Conservation (phyloP, 2,113 vertebrate species). For the Eurystomus gularis region DNA sequence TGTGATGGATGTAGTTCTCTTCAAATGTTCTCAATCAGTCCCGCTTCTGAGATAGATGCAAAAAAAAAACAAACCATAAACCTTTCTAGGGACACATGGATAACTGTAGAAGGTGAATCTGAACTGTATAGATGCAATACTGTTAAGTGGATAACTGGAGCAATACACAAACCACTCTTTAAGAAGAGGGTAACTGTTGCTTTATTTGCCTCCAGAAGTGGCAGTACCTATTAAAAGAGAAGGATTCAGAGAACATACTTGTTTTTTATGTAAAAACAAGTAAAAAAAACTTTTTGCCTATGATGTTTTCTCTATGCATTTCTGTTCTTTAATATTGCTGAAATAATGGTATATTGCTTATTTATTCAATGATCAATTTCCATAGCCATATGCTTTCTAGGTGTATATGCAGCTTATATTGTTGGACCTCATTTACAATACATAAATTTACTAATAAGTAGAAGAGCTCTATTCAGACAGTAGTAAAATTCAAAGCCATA, state of each 20-base stretch:
- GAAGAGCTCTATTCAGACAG: neutral
- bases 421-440: conserved; percentile 4
- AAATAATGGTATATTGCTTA: neutral
- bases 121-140: neutral
- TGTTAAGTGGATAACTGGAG: neutral
- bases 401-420: neutral
- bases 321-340: neutral
- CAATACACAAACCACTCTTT: neutral
- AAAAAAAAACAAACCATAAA: neutral
- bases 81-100: neutral
- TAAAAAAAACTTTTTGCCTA: neutral
- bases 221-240: neutral
- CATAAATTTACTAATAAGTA: neutral
- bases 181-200: neutral
- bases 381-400: neutral
- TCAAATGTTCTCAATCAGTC: neutral
- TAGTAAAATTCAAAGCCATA: conserved; percentile 18
- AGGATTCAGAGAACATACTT: neutral
- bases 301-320: neutral
- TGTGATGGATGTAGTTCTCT: neutral
- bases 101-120: neutral
- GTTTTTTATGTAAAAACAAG: neutral
- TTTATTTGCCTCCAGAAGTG: neutral
- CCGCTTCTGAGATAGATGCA: neutral
- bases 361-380: conserved; percentile 8